These are phyloP conservation scores for Panthera uncia DNA, from an alignment of 2,113 vertebrate species.

Conservation along the genomic window DNA sequence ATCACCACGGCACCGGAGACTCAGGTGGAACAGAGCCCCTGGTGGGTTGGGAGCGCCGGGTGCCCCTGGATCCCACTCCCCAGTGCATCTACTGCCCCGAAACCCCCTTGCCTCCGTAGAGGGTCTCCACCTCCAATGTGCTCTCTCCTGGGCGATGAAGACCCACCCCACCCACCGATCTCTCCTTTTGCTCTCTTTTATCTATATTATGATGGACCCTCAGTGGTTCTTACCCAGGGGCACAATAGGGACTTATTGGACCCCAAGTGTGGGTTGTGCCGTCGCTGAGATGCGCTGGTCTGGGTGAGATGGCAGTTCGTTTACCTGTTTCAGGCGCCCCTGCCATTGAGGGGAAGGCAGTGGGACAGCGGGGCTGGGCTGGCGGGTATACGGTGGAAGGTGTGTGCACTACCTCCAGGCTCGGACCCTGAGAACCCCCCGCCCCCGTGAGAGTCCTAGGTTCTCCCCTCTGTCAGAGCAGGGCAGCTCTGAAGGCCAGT, in stretches of 20 bases:
- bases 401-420: fast-evolving
- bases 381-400: fast-evolving
- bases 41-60: fast-evolving
- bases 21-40: background rate
- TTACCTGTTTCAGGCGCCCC: background rate
- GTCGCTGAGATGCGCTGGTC: background rate
- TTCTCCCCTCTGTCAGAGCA: background rate
- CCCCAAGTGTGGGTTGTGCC: fast-evolving
- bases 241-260: fast-evolving
- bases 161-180: fast-evolving
- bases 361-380: background rate
- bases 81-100: too few relatives aligned
- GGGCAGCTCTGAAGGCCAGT: background rate
- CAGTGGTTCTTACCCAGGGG: background rate
- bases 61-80: fast-evolving
- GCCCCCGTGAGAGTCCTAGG: fast-evolving
- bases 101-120: background rate
- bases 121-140: background rate
- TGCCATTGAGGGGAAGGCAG: background rate
- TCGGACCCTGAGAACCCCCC: fast-evolving
- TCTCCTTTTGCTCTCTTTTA: background rate
- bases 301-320: fast-evolving
- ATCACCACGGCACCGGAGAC: fast-evolving
- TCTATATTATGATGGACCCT: background rate
- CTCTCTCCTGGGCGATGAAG: background rate